A percentile compares a stretch with the other conserved stretches of the same genome.
These are phyloP conservation scores for Podarcis lilfordi DNA, from an alignment of 2,797 vertebrate species.

Conservation along the genomic window DNA sequence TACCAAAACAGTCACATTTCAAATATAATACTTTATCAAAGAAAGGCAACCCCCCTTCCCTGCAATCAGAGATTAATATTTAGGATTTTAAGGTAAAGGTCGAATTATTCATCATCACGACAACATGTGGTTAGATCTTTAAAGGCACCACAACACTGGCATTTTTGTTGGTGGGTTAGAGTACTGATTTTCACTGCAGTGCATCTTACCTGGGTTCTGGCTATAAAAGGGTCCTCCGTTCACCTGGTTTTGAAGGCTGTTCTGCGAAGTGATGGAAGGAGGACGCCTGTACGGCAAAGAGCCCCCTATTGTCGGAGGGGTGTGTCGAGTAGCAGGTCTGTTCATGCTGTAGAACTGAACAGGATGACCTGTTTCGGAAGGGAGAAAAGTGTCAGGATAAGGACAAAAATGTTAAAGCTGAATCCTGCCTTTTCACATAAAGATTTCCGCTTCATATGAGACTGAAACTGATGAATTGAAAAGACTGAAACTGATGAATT, in stretches of 20 bases:
- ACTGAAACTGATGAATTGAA: too few species aligned
- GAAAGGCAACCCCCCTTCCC: not conserved
- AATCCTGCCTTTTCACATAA: not conserved
- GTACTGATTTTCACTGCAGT: slow-evolving; percentile 24
- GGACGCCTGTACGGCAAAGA: slow-evolving; percentile 95
- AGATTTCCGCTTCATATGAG: not conserved
- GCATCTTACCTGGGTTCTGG: slow-evolving; percentile 88
- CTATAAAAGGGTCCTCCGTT: slow-evolving; percentile 93
- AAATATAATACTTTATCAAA: not conserved
- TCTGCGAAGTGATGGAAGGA: slow-evolving; percentile 91
- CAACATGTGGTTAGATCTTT: not conserved
- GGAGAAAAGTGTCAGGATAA: not conserved
- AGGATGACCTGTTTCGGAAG: slow-evolving; percentile 81
- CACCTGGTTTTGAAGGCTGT: slow-evolving; percentile 87
- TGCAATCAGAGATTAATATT: too few species aligned
- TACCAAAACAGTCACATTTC: not conserved
- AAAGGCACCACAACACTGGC: slow-evolving; percentile 13
- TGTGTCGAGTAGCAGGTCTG: slow-evolving; percentile 87
- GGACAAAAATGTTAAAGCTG: not conserved
- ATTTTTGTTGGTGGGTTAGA: not conserved
- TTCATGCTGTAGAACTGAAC: slow-evolving; percentile 99
- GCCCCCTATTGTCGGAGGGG: slow-evolving; percentile 88
- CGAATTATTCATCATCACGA: too few species aligned
- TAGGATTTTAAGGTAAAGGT: too few species aligned
- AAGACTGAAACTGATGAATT: too few species aligned